phyloP scores from a whole-genome alignment of 2,888 invertebrate genomes.

The Peribatodes rhomboidaria region DNA sequence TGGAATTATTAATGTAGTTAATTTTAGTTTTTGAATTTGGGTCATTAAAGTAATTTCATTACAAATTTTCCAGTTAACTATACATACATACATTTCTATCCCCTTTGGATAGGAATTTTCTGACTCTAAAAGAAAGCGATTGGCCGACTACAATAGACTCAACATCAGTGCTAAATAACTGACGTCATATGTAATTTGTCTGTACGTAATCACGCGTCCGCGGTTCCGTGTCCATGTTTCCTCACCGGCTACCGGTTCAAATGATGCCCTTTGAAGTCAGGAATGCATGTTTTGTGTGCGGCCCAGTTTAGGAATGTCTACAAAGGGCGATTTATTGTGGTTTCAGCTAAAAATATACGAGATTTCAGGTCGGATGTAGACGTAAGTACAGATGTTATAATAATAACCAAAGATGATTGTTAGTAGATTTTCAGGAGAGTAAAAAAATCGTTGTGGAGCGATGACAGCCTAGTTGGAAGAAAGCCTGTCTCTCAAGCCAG shows the following conservation, averaged over 20 bases:
- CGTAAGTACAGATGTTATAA: neutral
- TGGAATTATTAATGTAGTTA: too few species aligned
- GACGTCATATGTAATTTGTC: neutral
- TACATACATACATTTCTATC: neutral
- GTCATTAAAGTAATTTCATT: too few species aligned
- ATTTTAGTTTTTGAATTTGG: too few species aligned
- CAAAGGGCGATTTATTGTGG: constrained; percentile 30
- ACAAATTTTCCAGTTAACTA: neutral
- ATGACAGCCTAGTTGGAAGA: too few species aligned
- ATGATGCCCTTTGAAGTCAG: constrained; percentile 37
- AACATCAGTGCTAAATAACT: neutral
- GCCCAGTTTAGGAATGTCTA: constrained; percentile 29
- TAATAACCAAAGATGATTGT: too few species aligned
- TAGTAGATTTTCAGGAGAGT: too few species aligned
- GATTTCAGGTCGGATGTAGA: constrained; percentile 1
- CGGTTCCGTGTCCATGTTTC: neutral
- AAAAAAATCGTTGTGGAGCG: too few species aligned
- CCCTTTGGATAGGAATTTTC: neutral
- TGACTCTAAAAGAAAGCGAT: neutral
- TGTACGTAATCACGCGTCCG: neutral
- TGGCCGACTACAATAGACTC: neutral
- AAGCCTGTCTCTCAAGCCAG: too few species aligned
- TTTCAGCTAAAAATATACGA: constrained; percentile 27
- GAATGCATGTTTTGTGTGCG: constrained; percentile 34
- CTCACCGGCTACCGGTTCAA: neutral